A percentile compares a stretch with the other conserved stretches of the same genome.
These are phyloP conservation scores for Nomada flava DNA, from an alignment of 2,888 invertebrate species.

Conservation along the genomic window DNA sequence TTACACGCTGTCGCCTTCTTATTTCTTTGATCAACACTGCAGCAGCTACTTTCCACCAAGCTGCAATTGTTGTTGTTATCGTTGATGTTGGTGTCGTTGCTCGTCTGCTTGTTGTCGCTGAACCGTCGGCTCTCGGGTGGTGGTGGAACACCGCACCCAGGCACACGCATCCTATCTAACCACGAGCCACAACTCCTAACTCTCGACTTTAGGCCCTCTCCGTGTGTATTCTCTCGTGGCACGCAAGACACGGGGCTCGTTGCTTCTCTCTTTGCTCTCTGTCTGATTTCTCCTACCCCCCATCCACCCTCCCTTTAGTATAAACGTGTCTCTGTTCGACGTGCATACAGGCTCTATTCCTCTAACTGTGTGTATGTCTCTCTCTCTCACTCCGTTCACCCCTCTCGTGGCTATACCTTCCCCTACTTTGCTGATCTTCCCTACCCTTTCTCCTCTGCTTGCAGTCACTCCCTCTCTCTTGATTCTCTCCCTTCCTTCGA, in stretches of 20 bases:
- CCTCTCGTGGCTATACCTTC: background rate
- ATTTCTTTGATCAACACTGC: background rate
- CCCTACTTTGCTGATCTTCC: conserved; percentile 3
- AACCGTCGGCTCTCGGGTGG: conserved; percentile 72
- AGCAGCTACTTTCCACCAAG: background rate
- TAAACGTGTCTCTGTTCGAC: conserved; percentile 11
- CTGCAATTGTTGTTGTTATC: conserved; percentile 15
- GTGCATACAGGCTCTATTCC: conserved; percentile 1
- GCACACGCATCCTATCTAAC: conserved; percentile 84
- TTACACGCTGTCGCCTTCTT: conserved; percentile 23
- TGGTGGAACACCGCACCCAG: conserved; percentile 83
- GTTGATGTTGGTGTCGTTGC: conserved; percentile 46
- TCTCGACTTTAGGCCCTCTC: conserved; percentile 73
- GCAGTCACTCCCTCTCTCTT: conserved; percentile 23
- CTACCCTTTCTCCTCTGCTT: conserved; percentile 12
- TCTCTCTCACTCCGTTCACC: conserved; percentile 22
- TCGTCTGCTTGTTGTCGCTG: conserved; percentile 59
- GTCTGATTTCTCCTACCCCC: conserved; percentile 5
- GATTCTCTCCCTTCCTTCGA: conserved; percentile 13
- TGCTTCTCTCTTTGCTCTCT: conserved; percentile 35
- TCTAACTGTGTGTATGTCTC: conserved; percentile 1
- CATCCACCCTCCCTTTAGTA: background rate
- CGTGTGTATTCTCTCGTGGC: conserved; percentile 55
- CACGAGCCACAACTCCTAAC: conserved; percentile 81
- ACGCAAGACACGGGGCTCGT: conserved; percentile 57